phyloP scores from a whole-genome alignment of 2,113 vertebrate species.

The Syngnathus scovelli region DNA sequence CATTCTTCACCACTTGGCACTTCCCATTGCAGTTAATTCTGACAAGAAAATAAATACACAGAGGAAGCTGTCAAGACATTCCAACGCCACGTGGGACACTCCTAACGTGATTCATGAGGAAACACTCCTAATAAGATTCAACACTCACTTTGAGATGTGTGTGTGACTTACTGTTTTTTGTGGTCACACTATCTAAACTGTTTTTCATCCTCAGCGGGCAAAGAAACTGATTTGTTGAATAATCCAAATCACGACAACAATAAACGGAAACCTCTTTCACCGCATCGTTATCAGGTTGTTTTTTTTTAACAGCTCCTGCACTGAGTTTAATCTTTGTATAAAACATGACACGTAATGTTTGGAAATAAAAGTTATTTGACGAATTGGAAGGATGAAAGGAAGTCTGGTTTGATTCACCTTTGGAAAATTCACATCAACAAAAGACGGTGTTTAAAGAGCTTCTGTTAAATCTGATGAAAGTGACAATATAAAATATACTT shows the following conservation, averaged over 20 bases:
- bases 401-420: too few species aligned
- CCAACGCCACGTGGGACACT: background rate
- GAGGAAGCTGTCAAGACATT: constrained; percentile 22
- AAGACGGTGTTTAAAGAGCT: too few species aligned
- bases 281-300: background rate
- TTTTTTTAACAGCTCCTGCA: background rate
- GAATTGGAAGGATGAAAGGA: too few species aligned
- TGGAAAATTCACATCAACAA: too few species aligned
- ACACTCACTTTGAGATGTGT: constrained; percentile 13
- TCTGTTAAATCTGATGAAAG: too few species aligned
- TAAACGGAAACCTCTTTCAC: background rate
- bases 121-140: constrained; percentile 49
- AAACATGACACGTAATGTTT: background rate
- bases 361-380: too few species aligned
- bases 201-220: background rate
- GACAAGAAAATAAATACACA: constrained; percentile 21
- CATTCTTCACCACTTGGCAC: constrained; percentile 45
- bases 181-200: background rate
- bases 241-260: background rate
- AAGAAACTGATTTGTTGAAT: background rate
- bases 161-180: background rate
- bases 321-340: background rate
- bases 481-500: too few species aligned
- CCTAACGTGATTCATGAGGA: constrained; percentile 40
- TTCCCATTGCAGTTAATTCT: constrained; percentile 37